Percentiles rank a stretch among this genome's conserved stretches.
Conservation (phyloP, 2,113 vertebrate genomes). For the Balaeniceps rex region DNA sequence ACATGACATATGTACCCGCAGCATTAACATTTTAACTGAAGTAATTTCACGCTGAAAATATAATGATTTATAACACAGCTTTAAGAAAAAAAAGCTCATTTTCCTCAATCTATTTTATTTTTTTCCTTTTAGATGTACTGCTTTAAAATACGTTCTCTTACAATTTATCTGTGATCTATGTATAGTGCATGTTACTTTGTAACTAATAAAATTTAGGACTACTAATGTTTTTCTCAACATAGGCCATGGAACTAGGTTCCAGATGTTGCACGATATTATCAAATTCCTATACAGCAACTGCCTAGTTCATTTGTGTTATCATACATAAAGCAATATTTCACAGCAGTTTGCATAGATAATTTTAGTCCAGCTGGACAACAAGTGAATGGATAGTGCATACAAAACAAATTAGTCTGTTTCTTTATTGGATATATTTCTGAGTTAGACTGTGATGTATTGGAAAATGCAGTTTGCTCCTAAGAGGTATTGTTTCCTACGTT, state of each 20-base stretch:
- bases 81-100: background rate
- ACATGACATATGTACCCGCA: background rate
- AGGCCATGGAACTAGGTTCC: background rate
- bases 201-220: constrained; percentile 24
- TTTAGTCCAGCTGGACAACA: constrained; percentile 45
- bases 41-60: constrained; percentile 33
- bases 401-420: constrained; percentile 37
- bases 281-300: constrained; percentile 32
- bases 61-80: constrained; percentile 24
- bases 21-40: constrained; percentile 48
- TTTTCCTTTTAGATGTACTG: constrained; percentile 4
- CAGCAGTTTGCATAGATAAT: constrained; percentile 2
- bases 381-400: background rate
- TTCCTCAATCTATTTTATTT: background rate
- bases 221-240: background rate
- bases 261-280: background rate
- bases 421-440: constrained; percentile 26
- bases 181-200: background rate
- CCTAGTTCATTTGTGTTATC: background rate
- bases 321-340: constrained; percentile 25
- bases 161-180: background rate
- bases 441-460: background rate
- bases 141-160: background rate
- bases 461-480: constrained; percentile 24
- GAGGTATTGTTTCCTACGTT: background rate